These are phyloP conservation scores for Telmatherina bonti DNA, from an alignment of 2,797 vertebrate species.

Conservation along the genomic window DNA sequence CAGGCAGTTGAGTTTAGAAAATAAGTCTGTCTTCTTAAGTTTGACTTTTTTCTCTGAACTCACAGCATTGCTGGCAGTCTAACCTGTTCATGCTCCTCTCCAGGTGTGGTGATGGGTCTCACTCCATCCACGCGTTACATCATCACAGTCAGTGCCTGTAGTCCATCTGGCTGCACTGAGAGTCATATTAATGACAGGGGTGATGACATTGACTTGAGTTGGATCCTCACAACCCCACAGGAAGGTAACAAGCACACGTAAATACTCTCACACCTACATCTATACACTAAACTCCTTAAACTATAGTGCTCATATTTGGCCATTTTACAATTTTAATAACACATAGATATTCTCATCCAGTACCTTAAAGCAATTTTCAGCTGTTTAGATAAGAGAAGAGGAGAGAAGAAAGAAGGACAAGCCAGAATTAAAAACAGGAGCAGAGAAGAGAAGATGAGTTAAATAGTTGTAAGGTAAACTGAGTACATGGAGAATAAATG, in stretches of 20 bases:
- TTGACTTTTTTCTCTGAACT: conserved; percentile 10
- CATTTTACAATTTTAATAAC: conserved; percentile 38
- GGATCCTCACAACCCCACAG: conserved; percentile 91
- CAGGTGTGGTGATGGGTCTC: conserved; percentile 89
- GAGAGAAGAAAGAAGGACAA: conserved; percentile 13
- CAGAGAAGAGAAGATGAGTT: conserved; percentile 1
- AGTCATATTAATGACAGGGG: conserved; percentile 74
- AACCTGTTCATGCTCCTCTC: conserved; percentile 40
- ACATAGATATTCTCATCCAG: not conserved
- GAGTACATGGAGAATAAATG: conserved; percentile 12
- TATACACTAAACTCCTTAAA: not conserved
- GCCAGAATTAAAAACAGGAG: conserved; percentile 3
- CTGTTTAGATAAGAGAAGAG: not conserved
- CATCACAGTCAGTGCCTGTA: conserved; percentile 91
- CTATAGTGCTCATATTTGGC: not conserved
- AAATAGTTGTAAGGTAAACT: conserved; percentile 1
- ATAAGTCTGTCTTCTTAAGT: too few species aligned
- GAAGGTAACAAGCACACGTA: conserved; percentile 86
- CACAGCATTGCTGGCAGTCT: not conserved
- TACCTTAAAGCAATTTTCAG: conserved; percentile 19
- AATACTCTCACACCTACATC: conserved; percentile 3
- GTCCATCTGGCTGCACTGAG: conserved; percentile 89
- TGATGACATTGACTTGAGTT: conserved; percentile 60
- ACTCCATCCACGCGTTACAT: conserved; percentile 88
- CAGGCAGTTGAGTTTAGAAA: not conserved